Evolutionary conservation across 2,888 invertebrate genomes (phyloP), one percentile per base, ranked within the genome.

Genomic region (Xestia rhomboidea): DNA sequence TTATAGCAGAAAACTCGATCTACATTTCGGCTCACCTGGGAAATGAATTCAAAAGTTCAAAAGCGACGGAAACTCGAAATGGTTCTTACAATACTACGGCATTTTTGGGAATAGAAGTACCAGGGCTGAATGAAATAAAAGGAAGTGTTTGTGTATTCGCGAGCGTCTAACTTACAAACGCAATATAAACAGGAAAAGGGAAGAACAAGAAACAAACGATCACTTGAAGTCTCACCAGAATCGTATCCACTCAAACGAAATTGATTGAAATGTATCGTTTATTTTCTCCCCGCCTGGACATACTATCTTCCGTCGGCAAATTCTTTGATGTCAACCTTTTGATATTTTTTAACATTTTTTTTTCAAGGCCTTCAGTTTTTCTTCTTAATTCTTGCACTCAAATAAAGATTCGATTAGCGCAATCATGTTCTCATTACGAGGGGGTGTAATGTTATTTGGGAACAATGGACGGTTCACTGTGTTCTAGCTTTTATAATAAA

Each of bases 241-340:
- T 85, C 78, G 84, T 82, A 78, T 77, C 75, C 85, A 81, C 86
- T 89, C 87, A 85, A 90, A 90, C 88, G 75, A 88, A 81, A 77
- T 83, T 88, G 85, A 88, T 90, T 85, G 79, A 82, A 86, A 79
- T 85, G 82, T 87, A 87, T 88, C 85, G 79, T 87, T 89, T 83
- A 76, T 83, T 83, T 79, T 84, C 69, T 80, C 54, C 80, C 69
- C 49, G 82, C 72, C 73, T 77, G 70, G 84, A 76, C 87, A 93
- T 85, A 83, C 62, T 82, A 84, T 82, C 72, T 75, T 80, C 63
- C 73, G 74, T 81, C 77, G 80, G 74, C 62, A 81, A 85, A 85
- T 86, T 82, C 79, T 87, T 84, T 83, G 77, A 78, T 82, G 83
- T 85, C 81, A 73, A 75, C 54, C 64, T 57, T 81, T 82, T 76